Evolutionary conservation across 2,797 vertebrate species (phyloP), one percentile per base, ranked within the genome.

Genomic region (Eospalax fontanierii): DNA sequence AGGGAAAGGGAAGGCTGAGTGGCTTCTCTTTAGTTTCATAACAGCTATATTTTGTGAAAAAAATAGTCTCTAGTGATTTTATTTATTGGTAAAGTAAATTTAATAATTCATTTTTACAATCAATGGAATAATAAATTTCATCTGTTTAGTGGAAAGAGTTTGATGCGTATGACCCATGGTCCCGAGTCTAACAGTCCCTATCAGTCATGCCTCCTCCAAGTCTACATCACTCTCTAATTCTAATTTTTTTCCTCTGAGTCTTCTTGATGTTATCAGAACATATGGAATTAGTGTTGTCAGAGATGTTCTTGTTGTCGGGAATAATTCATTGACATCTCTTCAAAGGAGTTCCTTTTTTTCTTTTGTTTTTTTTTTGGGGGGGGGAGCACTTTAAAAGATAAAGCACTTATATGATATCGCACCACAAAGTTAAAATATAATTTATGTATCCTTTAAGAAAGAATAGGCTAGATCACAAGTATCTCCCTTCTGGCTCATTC

Each of bases 271-370:
- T 96, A 93, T 93, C 90, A 82, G 87, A 91, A 92, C 68, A 85
- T 75, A 30, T 71, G 30, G 89, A 94, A 95, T 96, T 93, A 70
- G 85, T 89, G 50, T 70, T 90, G 71, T 85, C 66, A 38, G 43
- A 7, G 63, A 28, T 93, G 96, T 96, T 94, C 70, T 91, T 80
- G 74, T 87, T 92, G 43, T 95, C 78, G 78, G 75, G 66, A n/a
- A 74, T 95, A 95, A 97, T 96, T 95, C 93, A 89, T 66, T 95
- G 57, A 4, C 83, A 82, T 76, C 87, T 93, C 68, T 96, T 96
- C 50, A 94, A 92, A 95, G 33, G 30, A 92, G 22, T 16, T 82
- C 21, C 43, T 85, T 82, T 90, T 89, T 40, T 16, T 35, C 61
- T 7, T 63, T 40, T 54, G 9, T 54, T 54, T 10, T 46, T 79